Percentiles rank a stretch among this genome's conserved stretches.
phyloP scores from a whole-genome alignment of 2,888 invertebrate species.

The Marronus borbonicus region DNA sequence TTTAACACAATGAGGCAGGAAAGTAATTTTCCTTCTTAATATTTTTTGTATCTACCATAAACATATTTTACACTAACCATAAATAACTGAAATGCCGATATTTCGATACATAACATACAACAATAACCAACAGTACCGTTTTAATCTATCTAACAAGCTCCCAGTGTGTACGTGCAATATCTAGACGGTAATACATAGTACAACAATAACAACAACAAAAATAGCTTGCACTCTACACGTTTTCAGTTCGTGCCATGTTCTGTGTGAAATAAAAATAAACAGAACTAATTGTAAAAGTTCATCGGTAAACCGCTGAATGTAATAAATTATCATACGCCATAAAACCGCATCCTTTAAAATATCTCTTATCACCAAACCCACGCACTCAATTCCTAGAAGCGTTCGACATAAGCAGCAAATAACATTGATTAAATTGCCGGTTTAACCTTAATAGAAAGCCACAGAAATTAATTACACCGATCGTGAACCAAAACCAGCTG shows the following conservation, averaged over 20 bases:
- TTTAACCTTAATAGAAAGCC: conserved; percentile 24
- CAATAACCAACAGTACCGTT: no score
- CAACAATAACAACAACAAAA: background rate
- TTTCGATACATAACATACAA: no score
- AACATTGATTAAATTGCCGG: conserved; percentile 13
- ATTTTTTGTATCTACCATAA: no score
- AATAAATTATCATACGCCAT: conserved; percentile 17
- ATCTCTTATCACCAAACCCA: conserved; percentile 17
- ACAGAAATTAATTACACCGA: conserved; percentile 10
- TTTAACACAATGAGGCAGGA: no score
- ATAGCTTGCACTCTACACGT: background rate
- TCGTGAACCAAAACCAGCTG: conserved; percentile 18
- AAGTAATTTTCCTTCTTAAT: no score
- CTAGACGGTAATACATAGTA: no score
- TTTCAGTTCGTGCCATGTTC: background rate
- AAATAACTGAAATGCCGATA: no score
- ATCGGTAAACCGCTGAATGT: conserved; percentile 18
- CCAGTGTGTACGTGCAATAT: no score
- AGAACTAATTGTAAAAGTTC: conserved; percentile 7
- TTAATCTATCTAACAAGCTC: no score
- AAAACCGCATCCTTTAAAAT: conserved; percentile 25
- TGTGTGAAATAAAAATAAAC: background rate
- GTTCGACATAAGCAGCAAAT: conserved; percentile 6
- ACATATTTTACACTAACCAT: no score
- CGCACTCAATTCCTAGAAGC: conserved; percentile 27